These are phyloP conservation scores for Hydraecia micacea DNA, from an alignment of 2,888 invertebrate species.

Conservation along the genomic window DNA sequence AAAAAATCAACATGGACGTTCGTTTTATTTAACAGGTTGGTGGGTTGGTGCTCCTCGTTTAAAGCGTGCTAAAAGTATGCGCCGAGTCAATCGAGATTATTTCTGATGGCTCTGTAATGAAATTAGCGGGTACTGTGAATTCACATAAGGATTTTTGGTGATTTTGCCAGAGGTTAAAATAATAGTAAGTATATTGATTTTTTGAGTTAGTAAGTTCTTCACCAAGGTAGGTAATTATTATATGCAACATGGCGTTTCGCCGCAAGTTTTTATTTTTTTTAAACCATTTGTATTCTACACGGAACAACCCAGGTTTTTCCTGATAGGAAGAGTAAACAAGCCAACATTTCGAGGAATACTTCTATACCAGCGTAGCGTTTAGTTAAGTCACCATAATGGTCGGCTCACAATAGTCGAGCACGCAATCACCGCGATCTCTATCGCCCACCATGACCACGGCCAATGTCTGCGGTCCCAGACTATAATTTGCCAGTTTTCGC, in stretches of 20 bases:
- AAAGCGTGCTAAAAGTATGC: slow-evolving; percentile 46
- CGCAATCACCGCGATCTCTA: slow-evolving; percentile 82
- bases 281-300: not conserved
- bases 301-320: not conserved
- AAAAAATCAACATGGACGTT: slow-evolving; percentile 72
- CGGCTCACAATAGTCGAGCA: slow-evolving; percentile 78
- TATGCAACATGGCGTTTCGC: not conserved
- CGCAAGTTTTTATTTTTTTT: not conserved
- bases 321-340: slow-evolving; percentile 36
- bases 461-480: slow-evolving; percentile 80
- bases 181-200: not conserved
- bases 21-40: slow-evolving; percentile 60
- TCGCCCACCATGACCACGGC: slow-evolving; percentile 77
- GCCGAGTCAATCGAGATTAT: slow-evolving; percentile 40
- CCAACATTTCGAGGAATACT: slow-evolving; percentile 54
- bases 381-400: slow-evolving; percentile 78
- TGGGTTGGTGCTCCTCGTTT: slow-evolving; percentile 47
- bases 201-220: not conserved
- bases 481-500: slow-evolving; percentile 88
- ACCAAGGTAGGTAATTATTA: not conserved
- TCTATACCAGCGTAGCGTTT: slow-evolving; percentile 66
- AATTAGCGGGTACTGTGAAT: slow-evolving; percentile 13
- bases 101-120: slow-evolving; percentile 23
- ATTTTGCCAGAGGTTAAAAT: not conserved
- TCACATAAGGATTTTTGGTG: not conserved